phyloP scores from a whole-genome alignment of 1,140 invertebrate species.

The Elymnias hypermnestra region DNA sequence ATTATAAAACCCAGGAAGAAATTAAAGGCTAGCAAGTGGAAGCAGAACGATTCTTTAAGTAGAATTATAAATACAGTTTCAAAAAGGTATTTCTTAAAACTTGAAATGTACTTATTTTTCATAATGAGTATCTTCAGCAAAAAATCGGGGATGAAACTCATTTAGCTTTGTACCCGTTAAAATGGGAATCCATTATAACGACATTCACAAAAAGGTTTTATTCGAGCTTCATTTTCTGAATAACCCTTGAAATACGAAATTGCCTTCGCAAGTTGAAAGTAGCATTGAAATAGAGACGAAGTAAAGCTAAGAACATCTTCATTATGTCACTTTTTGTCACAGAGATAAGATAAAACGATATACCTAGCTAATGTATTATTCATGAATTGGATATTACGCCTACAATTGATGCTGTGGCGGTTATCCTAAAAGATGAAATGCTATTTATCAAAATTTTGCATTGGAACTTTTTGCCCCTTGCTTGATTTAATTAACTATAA shows the following conservation, averaged over 20 bases:
- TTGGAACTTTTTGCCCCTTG: no score
- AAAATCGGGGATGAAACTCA: neutral
- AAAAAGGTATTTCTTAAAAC: neutral
- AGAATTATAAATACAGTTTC: neutral
- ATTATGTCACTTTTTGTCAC: neutral
- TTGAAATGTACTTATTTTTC: neutral
- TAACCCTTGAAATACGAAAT: neutral
- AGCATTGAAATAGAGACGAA: neutral
- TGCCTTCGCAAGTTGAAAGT: neutral
- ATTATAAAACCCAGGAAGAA: no score
- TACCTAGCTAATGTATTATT: no score
- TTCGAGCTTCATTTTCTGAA: conserved; percentile 4
- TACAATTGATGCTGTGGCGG: no score
- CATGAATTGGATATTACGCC: no score
- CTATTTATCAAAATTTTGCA: no score
- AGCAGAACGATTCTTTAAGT: no score
- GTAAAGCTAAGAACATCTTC: neutral
- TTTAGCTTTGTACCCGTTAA: conserved; percentile 1
- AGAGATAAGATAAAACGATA: no score
- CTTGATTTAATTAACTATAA: no score
- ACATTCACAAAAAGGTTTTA: neutral
- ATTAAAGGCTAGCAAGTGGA: no score
- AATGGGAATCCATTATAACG: neutral
- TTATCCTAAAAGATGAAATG: no score
- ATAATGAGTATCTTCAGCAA: neutral